These are phyloP conservation scores for Phenganax stokvisi DNA, from an alignment of 92 coral and sea anemone genomes.

Conservation along the genomic window DNA sequence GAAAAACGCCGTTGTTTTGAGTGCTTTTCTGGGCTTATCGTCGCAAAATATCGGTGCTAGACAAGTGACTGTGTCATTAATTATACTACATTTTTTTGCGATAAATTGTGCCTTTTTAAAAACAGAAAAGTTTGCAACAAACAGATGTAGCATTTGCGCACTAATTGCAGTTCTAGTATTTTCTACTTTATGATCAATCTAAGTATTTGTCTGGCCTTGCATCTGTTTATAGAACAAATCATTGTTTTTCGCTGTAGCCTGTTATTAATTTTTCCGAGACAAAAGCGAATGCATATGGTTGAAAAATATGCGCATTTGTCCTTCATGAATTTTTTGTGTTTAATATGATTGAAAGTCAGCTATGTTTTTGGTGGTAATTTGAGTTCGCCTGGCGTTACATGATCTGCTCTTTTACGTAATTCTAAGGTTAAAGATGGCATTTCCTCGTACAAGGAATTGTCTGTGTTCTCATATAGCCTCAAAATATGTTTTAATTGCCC, in stretches of 20 bases:
- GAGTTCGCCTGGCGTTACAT: not conserved
- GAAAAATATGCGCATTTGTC: not conserved
- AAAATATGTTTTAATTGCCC: slow-evolving; percentile 1
- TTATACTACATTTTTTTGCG: not conserved
- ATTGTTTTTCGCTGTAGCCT: not conserved
- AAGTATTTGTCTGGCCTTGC: not conserved
- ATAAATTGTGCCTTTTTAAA: not conserved
- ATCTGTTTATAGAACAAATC: not conserved
- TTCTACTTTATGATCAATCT: slow-evolving; percentile 4
- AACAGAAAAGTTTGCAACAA: not conserved
- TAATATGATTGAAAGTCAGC: too few relatives aligned
- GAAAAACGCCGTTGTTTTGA: slow-evolving; percentile 8
- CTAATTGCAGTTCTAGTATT: not conserved
- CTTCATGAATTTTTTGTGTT: too few relatives aligned
- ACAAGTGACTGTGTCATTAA: not conserved
- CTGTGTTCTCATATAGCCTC: not conserved
- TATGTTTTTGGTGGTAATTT: not conserved
- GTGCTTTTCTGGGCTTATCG: not conserved
- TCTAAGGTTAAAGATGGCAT: slow-evolving; percentile 3
- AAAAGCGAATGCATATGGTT: not conserved
- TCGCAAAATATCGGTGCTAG: not conserved
- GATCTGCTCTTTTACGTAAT: not conserved
- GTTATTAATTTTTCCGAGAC: not conserved
- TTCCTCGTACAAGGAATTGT: not conserved
- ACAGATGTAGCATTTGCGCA: not conserved